Evolutionary conservation across 2,797 vertebrate species (phyloP), one percentile per base, ranked within the genome.

Genomic region (Argya squamiceps): DNA sequence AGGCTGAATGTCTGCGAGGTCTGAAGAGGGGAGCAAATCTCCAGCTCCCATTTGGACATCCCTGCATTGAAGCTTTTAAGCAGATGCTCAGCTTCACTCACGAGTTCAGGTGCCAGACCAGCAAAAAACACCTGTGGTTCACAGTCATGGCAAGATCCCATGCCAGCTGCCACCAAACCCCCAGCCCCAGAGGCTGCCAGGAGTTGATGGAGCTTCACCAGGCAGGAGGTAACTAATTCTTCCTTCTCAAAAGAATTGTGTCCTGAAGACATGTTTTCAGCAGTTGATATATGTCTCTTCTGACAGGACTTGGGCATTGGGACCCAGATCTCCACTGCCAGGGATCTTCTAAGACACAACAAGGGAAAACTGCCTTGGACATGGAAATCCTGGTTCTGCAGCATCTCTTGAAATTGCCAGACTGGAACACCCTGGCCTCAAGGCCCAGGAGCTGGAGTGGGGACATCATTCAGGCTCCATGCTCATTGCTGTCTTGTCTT

Each of bases 131-230:
- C 8, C 26, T 52, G 10, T 30, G 11, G 5, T 44, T 80, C 56
- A 67, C 1, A 2, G 11, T 24, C 43, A 53, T 0, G 1, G 15
- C 34, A 77, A 43, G 76, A 53, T 15, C 18, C 46, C 0, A 0
- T 22, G 39, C 29, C 75, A 47, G 37, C 34, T 89, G 56, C 39
- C 24, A 9, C 29, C 1, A 47, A 62, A 86, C 34, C 32, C 32
- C 41, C 47, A 14, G 59, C 55, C 55, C n/a, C n/a, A 81, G 46
- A 62, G 43, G 39, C 24, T 85, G 26, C 34, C 46, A 46, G 59
- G 12, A 47, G 16, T 1, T 30, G 36, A 24, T 17, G 44, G 24
- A 80, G 10, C 21, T 43, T 85, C 39, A 37, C 10, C 15, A 32
- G 43, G 37, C 26, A 68, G 58, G 10, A 62, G 15, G 19, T 6